phyloP scores from a whole-genome alignment of 2,888 invertebrate genomes.

The Ormyrus labotus region DNA sequence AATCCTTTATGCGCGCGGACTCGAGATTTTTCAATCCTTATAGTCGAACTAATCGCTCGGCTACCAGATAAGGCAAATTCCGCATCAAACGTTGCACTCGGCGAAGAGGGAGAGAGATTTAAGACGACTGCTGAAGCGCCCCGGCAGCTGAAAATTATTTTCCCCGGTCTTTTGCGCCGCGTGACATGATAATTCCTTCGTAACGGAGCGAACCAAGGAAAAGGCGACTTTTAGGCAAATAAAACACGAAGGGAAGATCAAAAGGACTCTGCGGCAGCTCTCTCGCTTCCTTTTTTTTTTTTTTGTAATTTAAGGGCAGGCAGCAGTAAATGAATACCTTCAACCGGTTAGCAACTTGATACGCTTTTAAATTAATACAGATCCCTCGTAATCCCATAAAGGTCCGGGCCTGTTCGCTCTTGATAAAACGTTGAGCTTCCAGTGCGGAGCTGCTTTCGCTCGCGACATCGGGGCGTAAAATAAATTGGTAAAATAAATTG shows the following conservation, averaged over 20 bases:
- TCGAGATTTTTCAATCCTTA: constrained; percentile 29
- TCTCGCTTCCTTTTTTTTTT: background rate
- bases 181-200: constrained; percentile 35
- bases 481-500: constrained; percentile 1
- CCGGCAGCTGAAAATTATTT: constrained; percentile 44
- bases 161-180: constrained; percentile 11
- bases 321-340: background rate
- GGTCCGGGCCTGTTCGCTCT: no score
- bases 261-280: no score
- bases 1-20: constrained; percentile 3
- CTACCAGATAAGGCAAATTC: constrained; percentile 32
- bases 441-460: no score
- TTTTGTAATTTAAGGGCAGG: constrained; percentile 11
- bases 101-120: constrained; percentile 10
- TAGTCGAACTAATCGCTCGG: constrained; percentile 17
- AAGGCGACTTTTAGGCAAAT: background rate
- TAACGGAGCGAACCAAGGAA: background rate
- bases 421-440: no score
- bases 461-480: background rate
- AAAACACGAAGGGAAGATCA: no score
- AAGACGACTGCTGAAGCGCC: constrained; percentile 43
- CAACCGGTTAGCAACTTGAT: background rate
- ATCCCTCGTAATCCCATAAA: background rate
- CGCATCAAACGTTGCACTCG: constrained; percentile 44
- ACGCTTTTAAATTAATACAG: background rate